phyloP scores from a whole-genome alignment of 2,113 vertebrate species.

The Salvelinus sp. region DNA sequence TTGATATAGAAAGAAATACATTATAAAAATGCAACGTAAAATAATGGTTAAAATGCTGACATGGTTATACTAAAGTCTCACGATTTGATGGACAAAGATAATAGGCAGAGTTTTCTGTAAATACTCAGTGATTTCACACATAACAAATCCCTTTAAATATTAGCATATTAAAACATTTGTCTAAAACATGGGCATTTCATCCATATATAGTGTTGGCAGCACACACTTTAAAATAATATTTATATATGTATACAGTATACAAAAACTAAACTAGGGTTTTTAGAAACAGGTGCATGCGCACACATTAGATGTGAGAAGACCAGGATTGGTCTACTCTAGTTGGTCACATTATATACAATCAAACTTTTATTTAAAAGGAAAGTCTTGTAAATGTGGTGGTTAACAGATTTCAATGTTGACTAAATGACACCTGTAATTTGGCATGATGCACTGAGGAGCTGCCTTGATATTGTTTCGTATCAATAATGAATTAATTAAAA shows the following conservation, averaged over 20 bases:
- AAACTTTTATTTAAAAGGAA: constrained; percentile 23
- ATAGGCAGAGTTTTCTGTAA: neutral
- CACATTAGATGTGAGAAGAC: neutral
- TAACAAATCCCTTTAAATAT: constrained; percentile 41
- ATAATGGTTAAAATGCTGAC: constrained; percentile 25
- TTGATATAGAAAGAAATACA: constrained; percentile 65
- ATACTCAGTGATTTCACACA: constrained; percentile 22
- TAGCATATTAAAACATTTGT: constrained; percentile 21
- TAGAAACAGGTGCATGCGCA: constrained; percentile 4
- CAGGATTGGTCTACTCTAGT: constrained; percentile 8
- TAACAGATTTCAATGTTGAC: constrained; percentile 9
- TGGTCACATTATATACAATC: constrained; percentile 41
- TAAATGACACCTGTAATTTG: constrained; percentile 32
- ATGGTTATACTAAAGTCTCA: constrained; percentile 7
- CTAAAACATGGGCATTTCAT: constrained; percentile 38
- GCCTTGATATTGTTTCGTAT: constrained; percentile 40
- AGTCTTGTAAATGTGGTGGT: constrained; percentile 9
- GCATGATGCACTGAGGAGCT: constrained; percentile 48
- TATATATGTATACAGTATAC: constrained; percentile 60
- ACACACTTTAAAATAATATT: constrained; percentile 46
- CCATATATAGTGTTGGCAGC: constrained; percentile 48
- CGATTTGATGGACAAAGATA: constrained; percentile 13
- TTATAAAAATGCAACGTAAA: constrained; percentile 34
- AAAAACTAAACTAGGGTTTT: constrained; percentile 47
- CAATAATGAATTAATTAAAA: neutral